A percentile compares a stretch with the other conserved stretches of the same genome.
These are phyloP conservation scores for Pangasius krempfi DNA, from an alignment of 2,797 vertebrate genomes.

Conservation along the genomic window DNA sequence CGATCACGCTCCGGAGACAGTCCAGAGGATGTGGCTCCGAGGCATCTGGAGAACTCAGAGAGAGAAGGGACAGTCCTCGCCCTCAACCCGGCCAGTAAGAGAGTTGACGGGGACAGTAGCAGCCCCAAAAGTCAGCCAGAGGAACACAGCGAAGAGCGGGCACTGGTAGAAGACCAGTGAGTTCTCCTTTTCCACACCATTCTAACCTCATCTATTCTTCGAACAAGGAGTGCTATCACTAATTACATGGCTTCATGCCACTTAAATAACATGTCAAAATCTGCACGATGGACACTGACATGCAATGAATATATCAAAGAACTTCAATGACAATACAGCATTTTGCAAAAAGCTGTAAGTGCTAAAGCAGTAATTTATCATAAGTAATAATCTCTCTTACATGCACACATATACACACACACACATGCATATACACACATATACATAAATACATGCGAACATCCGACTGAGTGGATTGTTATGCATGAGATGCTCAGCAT, in stretches of 20 bases:
- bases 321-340: slow-evolving; percentile 41
- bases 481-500: slow-evolving; percentile 56
- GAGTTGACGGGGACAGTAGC: slow-evolving; percentile 48
- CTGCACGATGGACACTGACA: slow-evolving; percentile 54
- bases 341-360: slow-evolving; percentile 40
- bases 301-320: slow-evolving; percentile 41
- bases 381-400: slow-evolving; percentile 42
- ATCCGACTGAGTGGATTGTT: slow-evolving; percentile 49
- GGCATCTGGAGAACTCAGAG: slow-evolving; percentile 51
- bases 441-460: slow-evolving; percentile 33
- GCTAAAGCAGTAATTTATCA: slow-evolving; percentile 50
- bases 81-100: slow-evolving; percentile 57
- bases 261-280: slow-evolving; percentile 51
- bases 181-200: slow-evolving; percentile 26
- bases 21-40: slow-evolving; percentile 49
- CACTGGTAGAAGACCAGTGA: slow-evolving; percentile 59
- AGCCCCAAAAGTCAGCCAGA: slow-evolving; percentile 58
- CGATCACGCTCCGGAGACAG: slow-evolving; percentile 50
- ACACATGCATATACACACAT: slow-evolving; percentile 31
- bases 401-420: slow-evolving; percentile 29
- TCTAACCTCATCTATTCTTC: slow-evolving; percentile 50
- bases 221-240: slow-evolving; percentile 41
- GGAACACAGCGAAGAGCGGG: slow-evolving; percentile 55
- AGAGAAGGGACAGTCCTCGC: slow-evolving; percentile 54
- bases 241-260: slow-evolving; percentile 38